These are phyloP conservation scores for Eustalomyia histrio DNA, from an alignment of 2,888 invertebrate genomes.

Conservation along the genomic window DNA sequence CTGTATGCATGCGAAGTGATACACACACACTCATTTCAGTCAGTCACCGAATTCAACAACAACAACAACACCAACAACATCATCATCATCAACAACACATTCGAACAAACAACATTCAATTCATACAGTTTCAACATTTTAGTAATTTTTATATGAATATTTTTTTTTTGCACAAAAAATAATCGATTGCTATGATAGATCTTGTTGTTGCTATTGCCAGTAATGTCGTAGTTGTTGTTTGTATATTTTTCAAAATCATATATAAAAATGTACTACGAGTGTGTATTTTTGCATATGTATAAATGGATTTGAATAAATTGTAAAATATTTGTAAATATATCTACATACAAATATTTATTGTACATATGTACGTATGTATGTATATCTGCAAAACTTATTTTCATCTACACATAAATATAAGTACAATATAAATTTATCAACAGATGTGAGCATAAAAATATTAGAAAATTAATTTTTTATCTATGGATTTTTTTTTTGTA, in stretches of 20 bases:
- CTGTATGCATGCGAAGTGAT: slow-evolving; percentile 15
- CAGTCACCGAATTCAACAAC: slow-evolving; percentile 19
- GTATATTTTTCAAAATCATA: neutral
- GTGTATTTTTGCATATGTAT: slow-evolving; percentile 27
- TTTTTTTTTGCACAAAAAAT: slow-evolving; percentile 27
- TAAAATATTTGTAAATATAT: slow-evolving; percentile 53
- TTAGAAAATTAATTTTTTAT: neutral
- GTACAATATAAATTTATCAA: slow-evolving; percentile 3
- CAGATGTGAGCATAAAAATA: slow-evolving; percentile 4
- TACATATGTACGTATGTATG: neutral
- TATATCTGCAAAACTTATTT: slow-evolving; percentile 30
- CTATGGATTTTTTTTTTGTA: too few species aligned
- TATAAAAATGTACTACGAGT: neutral
- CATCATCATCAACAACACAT: slow-evolving; percentile 16
- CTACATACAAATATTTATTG: neutral
- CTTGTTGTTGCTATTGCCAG: slow-evolving; percentile 24
- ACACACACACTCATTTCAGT: neutral
- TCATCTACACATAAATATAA: slow-evolving; percentile 7
- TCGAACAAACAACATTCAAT: slow-evolving; percentile 17
- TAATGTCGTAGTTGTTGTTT: neutral
- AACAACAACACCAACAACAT: neutral
- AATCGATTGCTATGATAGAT: slow-evolving; percentile 59
- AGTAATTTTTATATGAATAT: slow-evolving; percentile 24
- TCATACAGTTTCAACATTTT: slow-evolving; percentile 55
- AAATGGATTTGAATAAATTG: slow-evolving; percentile 62